A percentile compares a stretch with the other conserved stretches of the same genome.
Evolutionary conservation across 1,140 invertebrate species (phyloP).

Genomic region (Neodiprion virginianus): DNA sequence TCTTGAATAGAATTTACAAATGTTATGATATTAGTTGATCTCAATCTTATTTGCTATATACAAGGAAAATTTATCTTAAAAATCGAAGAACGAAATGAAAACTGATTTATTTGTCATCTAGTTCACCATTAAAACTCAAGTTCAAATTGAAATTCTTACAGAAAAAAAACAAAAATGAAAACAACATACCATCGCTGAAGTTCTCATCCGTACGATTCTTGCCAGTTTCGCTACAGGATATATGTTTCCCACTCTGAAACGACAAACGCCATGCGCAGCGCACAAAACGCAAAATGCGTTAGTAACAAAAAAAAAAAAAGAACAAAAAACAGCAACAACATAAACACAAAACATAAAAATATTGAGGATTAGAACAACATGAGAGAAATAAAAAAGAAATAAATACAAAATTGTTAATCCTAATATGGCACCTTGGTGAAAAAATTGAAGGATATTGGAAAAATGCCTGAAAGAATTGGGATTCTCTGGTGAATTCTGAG

Average conservation of each 20-base stretch:
- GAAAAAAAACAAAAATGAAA: not conserved
- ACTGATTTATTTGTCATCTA: too few relatives aligned
- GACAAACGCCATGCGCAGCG: slow-evolving; percentile 33
- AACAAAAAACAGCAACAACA: slow-evolving; percentile 10
- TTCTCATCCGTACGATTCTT: slow-evolving; percentile 39
- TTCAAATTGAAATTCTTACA: too few relatives aligned
- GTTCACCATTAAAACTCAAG: too few relatives aligned
- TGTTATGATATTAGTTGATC: too few relatives aligned
- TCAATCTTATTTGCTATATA: too few relatives aligned
- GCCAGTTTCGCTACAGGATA: slow-evolving; percentile 36
- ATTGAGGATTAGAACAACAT: slow-evolving; percentile 12
- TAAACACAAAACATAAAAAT: not conserved
- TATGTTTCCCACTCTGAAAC: slow-evolving; percentile 47
- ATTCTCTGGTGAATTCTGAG: slow-evolving; percentile 16
- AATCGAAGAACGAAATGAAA: too few relatives aligned
- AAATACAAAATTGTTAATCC: slow-evolving; percentile 25
- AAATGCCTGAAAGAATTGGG: not conserved
- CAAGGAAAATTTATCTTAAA: too few relatives aligned
- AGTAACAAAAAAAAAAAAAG: slow-evolving; percentile 20
- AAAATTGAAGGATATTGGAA: not conserved
- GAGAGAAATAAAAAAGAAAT: slow-evolving; percentile 9
- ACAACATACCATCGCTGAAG: slow-evolving; percentile 43
- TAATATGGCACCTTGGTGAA: not conserved
- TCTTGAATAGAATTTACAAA: too few relatives aligned
- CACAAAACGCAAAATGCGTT: slow-evolving; percentile 27